Base-by-base conservation (phyloP, 2,888 invertebrate genomes). In the Bombylius discolor region DNA sequence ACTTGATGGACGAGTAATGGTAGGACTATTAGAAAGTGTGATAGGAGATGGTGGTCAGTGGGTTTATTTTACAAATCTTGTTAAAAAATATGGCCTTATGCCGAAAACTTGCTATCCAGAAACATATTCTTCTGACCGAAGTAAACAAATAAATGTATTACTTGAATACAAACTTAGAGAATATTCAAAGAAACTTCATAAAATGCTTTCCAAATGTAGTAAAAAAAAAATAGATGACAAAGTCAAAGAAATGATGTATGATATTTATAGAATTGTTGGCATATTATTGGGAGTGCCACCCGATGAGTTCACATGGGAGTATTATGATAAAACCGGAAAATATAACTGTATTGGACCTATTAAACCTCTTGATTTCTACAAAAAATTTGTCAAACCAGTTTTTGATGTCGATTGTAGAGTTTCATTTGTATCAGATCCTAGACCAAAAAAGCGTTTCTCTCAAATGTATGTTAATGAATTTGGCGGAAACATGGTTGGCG, bases 71-170 rank as follows among this genome's bases (percentile, higher is more conserved):
- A 84, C 86, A 39, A 92, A 92, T 72, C 74, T 94, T 23, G 83
- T 94, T 56, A 87, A 86, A 70, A 89, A 89, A 68, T 83, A 94
- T 68, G 94, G 94, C 12, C 73, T 94, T 53, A 82, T 94, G 77
- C 94, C 94, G 54, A 93, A 94, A 77, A 82, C 83, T 67, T 87
- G 85, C 68, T 93, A 86, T 72, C 89, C 91, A 0, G 93, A 93
- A 67, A 81, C 87, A 0, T 88, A 80, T 72, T 87, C 85, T 71
- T 84, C 86, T 44, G 23, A 84, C 23, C 1, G 23, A 23, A 23
- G 23, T 23, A 23, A 23, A 23, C 23, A 23, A 23, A 23, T 23
- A 3, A 23, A 23, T 23, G 3, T 2, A 23, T 23, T 23, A 23
- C 23, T 94, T 52, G 87, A 84, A 67, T 89, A 87, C 66, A 93